Conservation (phyloP, 2,888 invertebrate genomes). For the Brachynemurus nebulosus region DNA sequence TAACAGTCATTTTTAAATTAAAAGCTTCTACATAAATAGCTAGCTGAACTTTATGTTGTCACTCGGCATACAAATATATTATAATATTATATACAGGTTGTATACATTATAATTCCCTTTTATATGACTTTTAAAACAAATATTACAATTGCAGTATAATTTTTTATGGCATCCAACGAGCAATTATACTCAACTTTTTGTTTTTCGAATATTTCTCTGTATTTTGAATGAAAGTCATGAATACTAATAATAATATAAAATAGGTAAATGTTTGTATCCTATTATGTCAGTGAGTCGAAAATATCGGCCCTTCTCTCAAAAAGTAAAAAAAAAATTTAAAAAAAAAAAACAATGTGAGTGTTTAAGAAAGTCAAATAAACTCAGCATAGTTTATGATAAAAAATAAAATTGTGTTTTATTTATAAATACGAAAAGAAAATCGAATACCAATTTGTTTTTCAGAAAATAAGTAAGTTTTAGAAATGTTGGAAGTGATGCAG, state of each 20-base stretch:
- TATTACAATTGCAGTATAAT: no score
- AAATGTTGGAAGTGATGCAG: neutral
- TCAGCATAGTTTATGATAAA: conserved; percentile 36
- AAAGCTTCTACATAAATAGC: no score
- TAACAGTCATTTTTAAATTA: no score
- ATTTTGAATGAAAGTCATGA: conserved; percentile 26
- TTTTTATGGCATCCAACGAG: no score
- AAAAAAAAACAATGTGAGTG: conserved; percentile 28
- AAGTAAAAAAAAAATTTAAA: neutral
- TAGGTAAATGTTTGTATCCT: conserved; percentile 39
- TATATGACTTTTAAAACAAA: no score
- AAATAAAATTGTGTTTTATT: conserved; percentile 9
- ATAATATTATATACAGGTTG: no score
- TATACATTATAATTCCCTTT: no score
- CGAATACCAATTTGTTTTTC: neutral
- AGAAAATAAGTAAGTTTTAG: neutral
- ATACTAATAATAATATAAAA: conserved; percentile 37
- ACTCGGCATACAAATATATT: no score
- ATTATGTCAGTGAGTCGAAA: conserved; percentile 18
- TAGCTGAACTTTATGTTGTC: no score
- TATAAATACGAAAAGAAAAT: no score
- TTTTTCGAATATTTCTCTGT: no score
- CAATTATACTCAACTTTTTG: no score
- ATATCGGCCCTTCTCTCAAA: conserved; percentile 33
- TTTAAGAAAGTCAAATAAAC: conserved; percentile 39